Conservation (phyloP, 2,888 invertebrate genomes). For the Ariolimax columbianus region DNA sequence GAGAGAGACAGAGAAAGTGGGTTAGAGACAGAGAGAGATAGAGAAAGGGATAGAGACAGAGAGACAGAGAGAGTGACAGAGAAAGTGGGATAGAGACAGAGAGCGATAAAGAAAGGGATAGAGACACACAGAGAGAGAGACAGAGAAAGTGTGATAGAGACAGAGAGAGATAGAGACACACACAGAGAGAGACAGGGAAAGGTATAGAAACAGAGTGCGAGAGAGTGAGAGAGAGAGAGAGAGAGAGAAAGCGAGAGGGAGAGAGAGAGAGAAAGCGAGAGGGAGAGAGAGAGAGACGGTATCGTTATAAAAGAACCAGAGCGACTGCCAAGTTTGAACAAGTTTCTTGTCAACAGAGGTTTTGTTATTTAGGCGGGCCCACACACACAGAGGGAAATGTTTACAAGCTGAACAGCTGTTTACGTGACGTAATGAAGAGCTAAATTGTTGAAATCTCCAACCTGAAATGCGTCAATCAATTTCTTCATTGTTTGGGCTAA, state of each 20-base stretch:
- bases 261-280: not conserved
- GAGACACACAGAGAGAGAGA: not conserved
- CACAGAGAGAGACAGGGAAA: not conserved
- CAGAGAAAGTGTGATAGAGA: not conserved
- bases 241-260: not conserved
- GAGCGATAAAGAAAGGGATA: not conserved
- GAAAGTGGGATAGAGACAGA: not conserved
- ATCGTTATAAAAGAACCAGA: too few species aligned
- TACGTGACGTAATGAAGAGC: too few species aligned
- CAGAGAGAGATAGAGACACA: not conserved
- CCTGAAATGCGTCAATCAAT: too few species aligned
- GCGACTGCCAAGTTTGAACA: too few species aligned
- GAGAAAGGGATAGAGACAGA: not conserved
- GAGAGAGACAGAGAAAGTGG: not conserved
- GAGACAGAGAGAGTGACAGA: not conserved
- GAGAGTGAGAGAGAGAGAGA: conserved; percentile 27
- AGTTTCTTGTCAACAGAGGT: too few species aligned
- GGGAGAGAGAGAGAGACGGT: not conserved
- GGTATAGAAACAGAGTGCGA: not conserved
- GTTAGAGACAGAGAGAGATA: conserved; percentile 29
- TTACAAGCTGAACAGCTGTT: too few species aligned
- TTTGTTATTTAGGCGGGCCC: too few species aligned
- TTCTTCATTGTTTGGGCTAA: too few species aligned
- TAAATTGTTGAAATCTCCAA: too few species aligned
- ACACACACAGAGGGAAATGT: too few species aligned